Base-by-base conservation (phyloP, 2,797 vertebrate genomes). In the Poeciliopsis turneri region DNA sequence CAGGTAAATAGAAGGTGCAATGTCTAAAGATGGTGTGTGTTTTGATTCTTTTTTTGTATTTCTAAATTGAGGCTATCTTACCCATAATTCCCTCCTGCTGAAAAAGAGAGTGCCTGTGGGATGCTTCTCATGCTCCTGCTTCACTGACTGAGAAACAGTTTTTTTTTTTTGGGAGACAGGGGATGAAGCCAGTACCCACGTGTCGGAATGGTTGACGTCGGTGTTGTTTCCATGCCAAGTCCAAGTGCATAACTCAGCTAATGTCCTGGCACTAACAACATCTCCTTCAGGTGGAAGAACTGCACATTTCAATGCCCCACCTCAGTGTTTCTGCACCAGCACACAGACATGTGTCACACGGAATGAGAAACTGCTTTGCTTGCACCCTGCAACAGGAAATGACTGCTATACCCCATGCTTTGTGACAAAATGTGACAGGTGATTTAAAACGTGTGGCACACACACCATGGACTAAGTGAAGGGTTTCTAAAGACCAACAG, bases 171-270 rank as follows among this genome's bases (percentile, higher is more conserved):
- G 30, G 7, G 30, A 41, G 55, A 39, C 68, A 28, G 46, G 75
- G 73, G 82, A 71, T 12, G 69, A 49, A 51, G 78, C 82, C 75
- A 81, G 39, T 53, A 25, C 25, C 51, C 39, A 36, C 68, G 33
- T 51, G 73, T 79, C 70, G 4, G 53, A 72, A 68, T 74, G 66
- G 46, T 64, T 55, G 16, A n/a, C 64, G 61, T 20, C n/a, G 43
- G 72, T 81, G 79, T 49, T 53, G 43, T 61, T 70, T 84, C 46
- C 78, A 61, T 79, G 20, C 57, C 28, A 15, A 51, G 70, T 87
- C 87, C 78, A 89, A 86, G 84, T 78, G 71, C 84, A 86, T 76
- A 68, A 25, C 72, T 45, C 70, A 74, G 64, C 71, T 76, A 64
- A 72, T 74, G 45, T 81, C 66, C 70, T 83, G 78, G 77, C 82